Evolutionary conservation across 2,888 invertebrate species (phyloP), one percentile per base, ranked within the genome.

Genomic region (Beris morrisii): DNA sequence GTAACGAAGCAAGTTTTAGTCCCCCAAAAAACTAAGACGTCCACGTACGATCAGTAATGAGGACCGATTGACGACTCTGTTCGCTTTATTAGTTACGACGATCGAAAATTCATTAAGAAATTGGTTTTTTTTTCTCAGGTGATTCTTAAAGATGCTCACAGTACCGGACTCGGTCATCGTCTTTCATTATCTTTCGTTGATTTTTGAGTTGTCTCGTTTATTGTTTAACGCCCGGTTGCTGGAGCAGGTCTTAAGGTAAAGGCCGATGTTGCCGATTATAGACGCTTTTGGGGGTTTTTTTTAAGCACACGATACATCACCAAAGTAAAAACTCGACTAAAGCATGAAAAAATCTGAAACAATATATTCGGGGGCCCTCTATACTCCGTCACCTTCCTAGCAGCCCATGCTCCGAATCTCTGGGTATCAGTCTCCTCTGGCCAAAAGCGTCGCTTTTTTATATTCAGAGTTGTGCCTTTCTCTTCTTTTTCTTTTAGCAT

Each of bases 261-360:
- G 22, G 15, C 38, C 13, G 38, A 52, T 22, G 28, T 32, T 22
- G 22, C 32, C 52, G 61, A 61, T 15, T 61, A 38, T 9, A 52
- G 38, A 32, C 52, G 61, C 30, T 61, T 61, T 56, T 55, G 55
- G 53, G n/a, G 22, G 22, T 22, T 22, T 22, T 22, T 48, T 69
- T 67, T 67, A 65, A 69, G 68, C 77, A 78, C 77, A 79, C 79
- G 80, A 79, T 79, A 79, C 80, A 78, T 80, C 80, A 79, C 79
- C 81, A 78, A 79, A 79, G 81, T 80, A 79, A 80, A 80, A 79
- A 80, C 81, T 79, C 79, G 78, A 80, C 80, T 80, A 79, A 80
- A 80, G 78, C 78, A 79, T 78, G 79, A 80, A 80, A 80, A 80
- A 80, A 80, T 78, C 79, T 80, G 80, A 80, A 80, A 80, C 80